Evolutionary conservation across 2,797 vertebrate species (phyloP).

Genomic region (Arnoldichthys spilopterus): DNA sequence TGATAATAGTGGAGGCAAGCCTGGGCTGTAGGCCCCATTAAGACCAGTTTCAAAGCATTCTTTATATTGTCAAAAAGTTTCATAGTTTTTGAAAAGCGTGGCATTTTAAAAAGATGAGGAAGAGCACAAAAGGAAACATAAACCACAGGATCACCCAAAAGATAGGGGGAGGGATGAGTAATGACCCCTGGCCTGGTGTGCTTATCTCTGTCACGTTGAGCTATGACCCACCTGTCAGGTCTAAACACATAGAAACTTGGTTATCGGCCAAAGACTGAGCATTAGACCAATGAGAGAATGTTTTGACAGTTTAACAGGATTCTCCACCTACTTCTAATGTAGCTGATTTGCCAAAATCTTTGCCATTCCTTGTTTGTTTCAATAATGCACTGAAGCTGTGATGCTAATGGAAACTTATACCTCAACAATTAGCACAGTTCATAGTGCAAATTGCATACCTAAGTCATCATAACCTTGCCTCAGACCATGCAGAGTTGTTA

Average conservation of each 20-base stretch:
- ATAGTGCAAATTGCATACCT: not conserved
- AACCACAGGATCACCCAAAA: constrained; percentile 54
- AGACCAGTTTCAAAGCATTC: constrained; percentile 28
- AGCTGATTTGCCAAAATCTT: not conserved
- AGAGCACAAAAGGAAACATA: constrained; percentile 24
- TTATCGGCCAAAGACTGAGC: constrained; percentile 17
- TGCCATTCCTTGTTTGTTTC: not conserved
- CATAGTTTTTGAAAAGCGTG: constrained; percentile 21
- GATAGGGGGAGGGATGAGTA: constrained; percentile 56
- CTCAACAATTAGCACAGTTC: not conserved
- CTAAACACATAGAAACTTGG: constrained; percentile 55
- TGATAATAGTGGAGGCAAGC: constrained; percentile 10
- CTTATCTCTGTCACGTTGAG: constrained; percentile 56
- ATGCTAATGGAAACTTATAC: not conserved
- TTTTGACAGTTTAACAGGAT: not conserved
- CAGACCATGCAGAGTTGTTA: not conserved
- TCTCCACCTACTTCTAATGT: not conserved
- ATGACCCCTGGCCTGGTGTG: constrained; percentile 61
- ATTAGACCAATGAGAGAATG: not conserved
- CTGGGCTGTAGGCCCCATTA: not conserved
- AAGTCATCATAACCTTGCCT: too few relatives aligned
- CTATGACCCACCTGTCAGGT: constrained; percentile 58
- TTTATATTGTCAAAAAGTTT: constrained; percentile 7
- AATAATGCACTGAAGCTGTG: not conserved
- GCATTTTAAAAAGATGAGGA: constrained; percentile 39